These are phyloP conservation scores for Cheilosia vulpina DNA, from an alignment of 2,888 invertebrate species.

Conservation along the genomic window DNA sequence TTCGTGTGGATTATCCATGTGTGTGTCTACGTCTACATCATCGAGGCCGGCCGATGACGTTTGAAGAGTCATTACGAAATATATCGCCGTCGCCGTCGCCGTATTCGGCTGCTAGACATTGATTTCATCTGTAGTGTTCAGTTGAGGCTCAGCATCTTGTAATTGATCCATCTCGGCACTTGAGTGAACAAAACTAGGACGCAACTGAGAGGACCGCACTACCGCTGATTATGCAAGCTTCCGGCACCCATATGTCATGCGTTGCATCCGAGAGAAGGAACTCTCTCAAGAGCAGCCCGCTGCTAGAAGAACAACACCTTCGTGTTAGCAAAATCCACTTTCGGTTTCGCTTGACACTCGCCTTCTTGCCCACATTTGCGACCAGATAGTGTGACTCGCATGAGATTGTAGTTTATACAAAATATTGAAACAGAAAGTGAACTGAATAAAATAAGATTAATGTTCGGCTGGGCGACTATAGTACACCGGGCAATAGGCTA, in stretches of 20 bases:
- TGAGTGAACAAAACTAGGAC: constrained; percentile 14
- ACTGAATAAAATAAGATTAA: constrained; percentile 70
- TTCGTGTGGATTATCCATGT: constrained; percentile 3
- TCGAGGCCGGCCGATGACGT: constrained; percentile 23
- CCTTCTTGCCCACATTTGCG: constrained; percentile 41
- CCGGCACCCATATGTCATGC: constrained; percentile 41
- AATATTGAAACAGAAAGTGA: constrained; percentile 74
- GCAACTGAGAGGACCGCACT: too few species aligned
- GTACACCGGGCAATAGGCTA: constrained; percentile 65
- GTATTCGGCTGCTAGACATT: constrained; percentile 35
- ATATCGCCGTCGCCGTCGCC: constrained; percentile 19
- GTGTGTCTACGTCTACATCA: constrained; percentile 5
- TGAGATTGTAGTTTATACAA: constrained; percentile 58
- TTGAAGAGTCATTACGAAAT: constrained; percentile 56
- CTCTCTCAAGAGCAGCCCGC: constrained; percentile 27
- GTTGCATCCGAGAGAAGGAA: constrained; percentile 19
- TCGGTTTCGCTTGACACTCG: constrained; percentile 51
- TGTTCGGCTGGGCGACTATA: constrained; percentile 59
- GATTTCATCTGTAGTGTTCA: constrained; percentile 15
- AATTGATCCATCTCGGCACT: constrained; percentile 52
- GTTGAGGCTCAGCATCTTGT: constrained; percentile 37
- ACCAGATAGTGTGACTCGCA: constrained; percentile 57
- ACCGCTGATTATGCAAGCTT: constrained; percentile 14
- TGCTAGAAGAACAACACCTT: constrained; percentile 57
- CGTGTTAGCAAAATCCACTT: constrained; percentile 52